Percentiles rank a stretch among this genome's conserved stretches.
Conservation (phyloP, 2,888 invertebrate species). For the Cistogaster globosa region DNA sequence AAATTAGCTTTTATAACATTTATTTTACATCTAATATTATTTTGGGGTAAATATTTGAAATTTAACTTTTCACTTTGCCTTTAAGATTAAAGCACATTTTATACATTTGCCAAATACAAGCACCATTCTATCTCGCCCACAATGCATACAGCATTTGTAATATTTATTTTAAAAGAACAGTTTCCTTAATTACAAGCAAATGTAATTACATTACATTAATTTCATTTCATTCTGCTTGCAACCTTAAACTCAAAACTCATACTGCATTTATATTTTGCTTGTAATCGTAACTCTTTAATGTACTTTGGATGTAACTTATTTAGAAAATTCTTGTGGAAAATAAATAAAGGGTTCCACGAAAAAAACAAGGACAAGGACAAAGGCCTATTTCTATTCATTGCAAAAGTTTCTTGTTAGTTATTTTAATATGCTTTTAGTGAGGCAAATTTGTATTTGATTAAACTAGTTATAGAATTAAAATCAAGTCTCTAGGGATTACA, state of each 20-base stretch:
- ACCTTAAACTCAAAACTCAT: conserved; percentile 43
- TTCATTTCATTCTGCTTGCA: conserved; percentile 33
- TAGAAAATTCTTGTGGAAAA: neutral
- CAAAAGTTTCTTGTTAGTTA: too few relatives aligned
- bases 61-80: neutral
- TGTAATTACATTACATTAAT: conserved; percentile 61
- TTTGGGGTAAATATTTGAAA: conserved; percentile 24
- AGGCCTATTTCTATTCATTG: too few relatives aligned
- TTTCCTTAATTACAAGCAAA: conserved; percentile 51
- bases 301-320: conserved; percentile 10
- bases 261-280: conserved; percentile 34
- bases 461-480: too few relatives aligned
- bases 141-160: neutral
- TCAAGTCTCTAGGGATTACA: too few relatives aligned
- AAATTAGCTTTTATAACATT: conserved; percentile 9
- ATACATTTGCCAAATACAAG: neutral
- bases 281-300: conserved; percentile 47
- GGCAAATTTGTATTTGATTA: too few relatives aligned
- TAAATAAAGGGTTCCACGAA: neutral
- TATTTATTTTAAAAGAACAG: conserved; percentile 32
- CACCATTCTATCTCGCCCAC: too few relatives aligned
- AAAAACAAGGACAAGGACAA: too few relatives aligned
- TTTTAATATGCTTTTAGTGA: too few relatives aligned
- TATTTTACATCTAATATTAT: conserved; percentile 25
- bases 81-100: conserved; percentile 7